Evolutionary conservation across 2,888 invertebrate genomes (phyloP), one percentile per base, ranked within the genome.

Genomic region (Pristionchus maxplancki): DNA sequence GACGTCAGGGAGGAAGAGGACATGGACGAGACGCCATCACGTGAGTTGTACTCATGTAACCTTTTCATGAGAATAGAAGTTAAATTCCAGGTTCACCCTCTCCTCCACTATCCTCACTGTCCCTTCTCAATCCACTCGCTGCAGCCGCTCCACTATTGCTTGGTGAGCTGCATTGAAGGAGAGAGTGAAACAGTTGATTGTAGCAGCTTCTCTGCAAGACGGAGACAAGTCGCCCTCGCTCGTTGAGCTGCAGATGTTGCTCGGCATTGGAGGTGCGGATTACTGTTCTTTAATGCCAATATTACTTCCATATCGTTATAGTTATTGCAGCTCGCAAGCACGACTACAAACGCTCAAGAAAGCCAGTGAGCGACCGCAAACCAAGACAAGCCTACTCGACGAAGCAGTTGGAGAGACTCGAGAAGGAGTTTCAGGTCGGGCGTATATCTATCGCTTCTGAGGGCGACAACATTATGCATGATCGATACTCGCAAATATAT

Each of bases 301-400:
- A n/a, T n/a, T n/a, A n/a, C n/a, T n/a, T n/a, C n/a, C n/a, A n/a
- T n/a, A n/a, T n/a, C n/a, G n/a, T n/a, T n/a, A n/a, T n/a, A n/a
- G n/a, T n/a, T n/a, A n/a, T 90, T 93, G 64, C 90, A 94, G 94
- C 91, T 1, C 91, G 97, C 37, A 97, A 97, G 95, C 96, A 97
- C 91, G 96, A 96, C 91, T 97, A 96, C 86, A 96, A 97, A 93
- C 96, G 97, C 92, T 97, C 97, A 0, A 96, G 98, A 48, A 97
- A 97, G 95, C 97, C 97, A 0, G 97, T 97, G 0, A 96, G 97
- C 24, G 98, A 98, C 95, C 96, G 98, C 20, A 98, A 98, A 95
- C 98, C 98, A 0, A 96, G 98, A 4, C 98, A 98, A 95, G 98
- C 98, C 0, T 98, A 98, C 96, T 98, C 98, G 94, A 97, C 97